Conservation (phyloP, 2,888 invertebrate species). For the Hololepta plana region DNA sequence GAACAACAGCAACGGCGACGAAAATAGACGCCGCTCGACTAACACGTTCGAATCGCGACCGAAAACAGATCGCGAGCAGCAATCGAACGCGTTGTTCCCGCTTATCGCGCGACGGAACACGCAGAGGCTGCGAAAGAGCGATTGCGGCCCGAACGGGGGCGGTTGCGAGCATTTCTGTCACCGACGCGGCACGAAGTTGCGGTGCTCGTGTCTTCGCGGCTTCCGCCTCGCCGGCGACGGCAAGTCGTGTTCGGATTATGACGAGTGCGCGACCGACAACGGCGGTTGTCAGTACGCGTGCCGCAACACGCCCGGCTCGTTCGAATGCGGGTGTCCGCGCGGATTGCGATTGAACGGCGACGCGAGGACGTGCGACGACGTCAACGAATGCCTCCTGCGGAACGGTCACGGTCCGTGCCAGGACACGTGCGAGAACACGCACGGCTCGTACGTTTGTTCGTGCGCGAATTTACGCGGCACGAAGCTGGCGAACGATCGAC, state of each 20-base stretch:
- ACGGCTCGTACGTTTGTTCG: slow-evolving; percentile 38
- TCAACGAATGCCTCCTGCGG: slow-evolving; percentile 41
- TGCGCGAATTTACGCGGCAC: slow-evolving; percentile 38
- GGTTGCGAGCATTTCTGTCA: no score
- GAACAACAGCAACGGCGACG: no score
- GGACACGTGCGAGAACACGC: slow-evolving; percentile 37
- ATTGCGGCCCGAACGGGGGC: no score
- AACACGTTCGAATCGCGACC: no score
- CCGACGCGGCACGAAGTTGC: no score
- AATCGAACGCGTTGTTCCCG: no score
- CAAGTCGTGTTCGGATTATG: slow-evolving; percentile 29
- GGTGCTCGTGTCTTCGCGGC: slow-evolving; percentile 35
- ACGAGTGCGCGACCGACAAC: slow-evolving; percentile 36
- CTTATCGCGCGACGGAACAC: no score
- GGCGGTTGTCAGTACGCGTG: slow-evolving; percentile 37
- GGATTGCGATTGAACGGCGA: slow-evolving; percentile 29
- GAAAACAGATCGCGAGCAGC: no score
- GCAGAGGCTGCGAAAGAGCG: no score
- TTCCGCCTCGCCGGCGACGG: slow-evolving; percentile 24
- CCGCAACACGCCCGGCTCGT: slow-evolving; percentile 35
- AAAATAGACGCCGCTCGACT: no score
- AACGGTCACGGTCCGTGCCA: slow-evolving; percentile 47
- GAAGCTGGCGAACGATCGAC: slow-evolving; percentile 33
- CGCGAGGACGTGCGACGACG: slow-evolving; percentile 27
- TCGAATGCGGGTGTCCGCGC: slow-evolving; percentile 32